phyloP scores from a whole-genome alignment of 2,113 vertebrate species.

The Delphinus delphis region DNA sequence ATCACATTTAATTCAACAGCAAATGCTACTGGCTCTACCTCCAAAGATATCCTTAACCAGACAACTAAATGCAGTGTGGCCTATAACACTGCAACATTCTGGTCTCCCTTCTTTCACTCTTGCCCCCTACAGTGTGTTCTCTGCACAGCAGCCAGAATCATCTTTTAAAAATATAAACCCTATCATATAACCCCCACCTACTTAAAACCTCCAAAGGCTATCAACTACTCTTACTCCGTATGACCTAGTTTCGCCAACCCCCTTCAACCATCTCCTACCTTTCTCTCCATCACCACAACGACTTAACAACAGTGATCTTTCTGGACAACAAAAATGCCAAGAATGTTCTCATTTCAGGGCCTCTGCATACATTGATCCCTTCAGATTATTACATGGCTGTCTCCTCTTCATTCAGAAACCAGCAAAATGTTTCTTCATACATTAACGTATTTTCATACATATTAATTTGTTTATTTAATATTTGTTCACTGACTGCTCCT shows the following conservation, averaged over 20 bases:
- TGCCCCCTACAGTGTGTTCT: not conserved
- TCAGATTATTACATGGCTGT: not conserved
- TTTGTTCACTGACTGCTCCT: not conserved
- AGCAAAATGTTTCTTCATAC: slow-evolving; percentile 24
- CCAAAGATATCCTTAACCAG: slow-evolving; percentile 37
- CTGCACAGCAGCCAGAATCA: slow-evolving; percentile 3
- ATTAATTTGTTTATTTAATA: slow-evolving; percentile 19
- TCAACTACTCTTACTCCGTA: not conserved
- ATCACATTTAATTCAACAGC: not conserved
- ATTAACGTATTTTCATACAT: not conserved
- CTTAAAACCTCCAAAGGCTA: slow-evolving; percentile 1
- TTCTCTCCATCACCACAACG: not conserved
- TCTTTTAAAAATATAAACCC: slow-evolving; percentile 39
- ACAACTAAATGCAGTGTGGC: not conserved
- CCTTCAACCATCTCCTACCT: not conserved
- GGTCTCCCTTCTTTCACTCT: slow-evolving; percentile 10
- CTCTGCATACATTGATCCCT: not conserved
- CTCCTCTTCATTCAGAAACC: not conserved
- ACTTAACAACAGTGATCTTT: not conserved
- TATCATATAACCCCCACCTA: not conserved
- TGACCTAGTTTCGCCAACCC: not conserved
- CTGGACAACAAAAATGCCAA: not conserved
- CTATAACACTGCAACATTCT: not conserved
- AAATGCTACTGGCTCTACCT: not conserved
- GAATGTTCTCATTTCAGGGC: not conserved